Evolutionary conservation across 2,797 vertebrate genomes (phyloP), one percentile per base, ranked within the genome.

Genomic region (Pangasius mekongensis): DNA sequence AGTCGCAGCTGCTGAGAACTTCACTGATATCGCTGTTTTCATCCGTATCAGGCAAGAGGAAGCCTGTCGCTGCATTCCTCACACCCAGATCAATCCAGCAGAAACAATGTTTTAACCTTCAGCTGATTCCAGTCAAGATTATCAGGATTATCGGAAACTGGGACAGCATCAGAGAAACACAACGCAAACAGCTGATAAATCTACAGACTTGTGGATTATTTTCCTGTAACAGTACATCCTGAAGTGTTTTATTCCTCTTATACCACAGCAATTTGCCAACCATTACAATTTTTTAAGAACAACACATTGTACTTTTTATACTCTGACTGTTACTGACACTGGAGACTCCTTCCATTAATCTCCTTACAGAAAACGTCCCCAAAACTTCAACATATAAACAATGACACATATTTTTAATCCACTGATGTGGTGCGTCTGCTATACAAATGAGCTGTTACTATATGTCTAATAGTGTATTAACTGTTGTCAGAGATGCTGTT

Each of bases 21-120:
- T 90, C 20, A 47, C 91, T 93, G 93, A 94, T 93, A 91, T 93
- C 90, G 94, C 95, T 95, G 95, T 95, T 95, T 93, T 92, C 89
- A 94, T 94, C 92, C 93, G 87, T 10, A 69, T 93, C 90, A 94
- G 92, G 86, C 91, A 90, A 91, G 89, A 91, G 92, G 94, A 95
- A 94, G 81, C 43, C 22, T 87, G 90, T 87, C 69, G 52, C 49
- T 47, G 22, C 11, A 78, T 90, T 93, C 86, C 27, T 60, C 86
- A 76, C 89, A 39, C 83, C 80, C 54, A 76, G 74, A 24, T 84
- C 14, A 58, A 49, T 83, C 80, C 90, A 91, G 88, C 0, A 56
- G 89, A 88, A 90, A 93, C 89, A 22, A 76, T 90, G 14, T 90
- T 73, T 88, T 74, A 60, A 89, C 56, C 87, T 84, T 92, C 89